Percentiles rank a stretch among this genome's conserved stretches.
Evolutionary conservation across 2,113 vertebrate genomes (phyloP).

Genomic region (Climacteris rufus): DNA sequence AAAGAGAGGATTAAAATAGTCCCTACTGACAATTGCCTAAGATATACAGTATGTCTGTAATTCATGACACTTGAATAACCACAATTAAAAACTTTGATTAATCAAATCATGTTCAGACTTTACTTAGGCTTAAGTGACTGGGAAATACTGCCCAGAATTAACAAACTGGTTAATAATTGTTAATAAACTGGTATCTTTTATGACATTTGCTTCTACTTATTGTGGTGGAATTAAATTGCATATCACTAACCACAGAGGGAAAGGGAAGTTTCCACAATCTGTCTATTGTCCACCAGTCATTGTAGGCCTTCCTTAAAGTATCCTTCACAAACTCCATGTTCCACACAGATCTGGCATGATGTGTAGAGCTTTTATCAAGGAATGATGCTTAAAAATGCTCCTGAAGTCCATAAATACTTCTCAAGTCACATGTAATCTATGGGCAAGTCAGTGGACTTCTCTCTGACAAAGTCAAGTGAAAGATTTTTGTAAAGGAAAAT

Average conservation of each 20-base stretch:
- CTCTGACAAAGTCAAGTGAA: not conserved
- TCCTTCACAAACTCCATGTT: accelerated
- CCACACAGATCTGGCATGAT: not conserved
- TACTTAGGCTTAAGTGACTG: conserved; percentile 12
- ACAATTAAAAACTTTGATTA: not conserved
- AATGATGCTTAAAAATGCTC: not conserved
- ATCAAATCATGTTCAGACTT: conserved; percentile 25
- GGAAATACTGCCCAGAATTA: not conserved
- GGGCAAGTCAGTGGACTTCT: not conserved
- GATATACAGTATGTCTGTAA: conserved; percentile 22
- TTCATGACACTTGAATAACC: conserved; percentile 7
- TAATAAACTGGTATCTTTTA: not conserved
- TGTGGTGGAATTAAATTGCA: not conserved
- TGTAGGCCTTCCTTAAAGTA: not conserved
- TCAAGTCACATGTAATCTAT: not conserved
- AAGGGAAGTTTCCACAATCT: not conserved
- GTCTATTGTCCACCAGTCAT: not conserved
- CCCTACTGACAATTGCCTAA: not conserved
- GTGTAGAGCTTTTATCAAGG: not conserved
- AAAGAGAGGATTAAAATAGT: conserved; percentile 56
- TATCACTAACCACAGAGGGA: not conserved
- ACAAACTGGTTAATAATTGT: not conserved
- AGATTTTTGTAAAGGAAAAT: not conserved
- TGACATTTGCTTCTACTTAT: not conserved
- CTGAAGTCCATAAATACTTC: not conserved